Conservation (phyloP, 1,140 invertebrate species). For the Drosophila tropicalis region DNA sequence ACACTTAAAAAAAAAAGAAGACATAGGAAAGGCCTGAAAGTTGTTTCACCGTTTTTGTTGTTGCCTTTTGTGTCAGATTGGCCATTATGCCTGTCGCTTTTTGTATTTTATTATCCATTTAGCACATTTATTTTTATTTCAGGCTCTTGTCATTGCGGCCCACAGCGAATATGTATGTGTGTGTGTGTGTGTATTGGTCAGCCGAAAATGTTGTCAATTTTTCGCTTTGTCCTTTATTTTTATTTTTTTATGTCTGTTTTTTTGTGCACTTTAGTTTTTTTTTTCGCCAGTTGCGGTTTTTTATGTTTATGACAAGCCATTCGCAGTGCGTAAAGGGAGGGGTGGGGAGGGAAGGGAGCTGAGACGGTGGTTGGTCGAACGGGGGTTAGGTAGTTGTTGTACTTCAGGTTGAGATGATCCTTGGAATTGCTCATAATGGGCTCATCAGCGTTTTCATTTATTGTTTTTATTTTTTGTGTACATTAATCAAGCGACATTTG, state of each 20-base stretch:
- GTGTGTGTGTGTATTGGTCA: conserved; percentile 52
- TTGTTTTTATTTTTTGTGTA: conserved; percentile 62
- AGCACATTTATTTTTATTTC: conserved; percentile 81
- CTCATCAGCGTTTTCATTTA: conserved; percentile 71
- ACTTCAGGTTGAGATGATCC: conserved; percentile 38
- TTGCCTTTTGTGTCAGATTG: conserved; percentile 56
- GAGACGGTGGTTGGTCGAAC: conserved; percentile 25
- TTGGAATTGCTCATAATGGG: conserved; percentile 65
- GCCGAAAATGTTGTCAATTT: conserved; percentile 65
- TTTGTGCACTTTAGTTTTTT: conserved; percentile 67
- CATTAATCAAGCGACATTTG: conserved; percentile 74
- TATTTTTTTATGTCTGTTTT: conserved; percentile 47
- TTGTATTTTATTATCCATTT: conserved; percentile 81
- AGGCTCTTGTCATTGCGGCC: conserved; percentile 49
- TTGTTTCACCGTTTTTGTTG: conserved; percentile 27
- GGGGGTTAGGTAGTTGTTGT: conserved; percentile 27
- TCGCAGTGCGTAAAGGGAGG: conserved; percentile 57
- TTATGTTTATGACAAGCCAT: conserved; percentile 36
- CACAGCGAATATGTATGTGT: not conserved
- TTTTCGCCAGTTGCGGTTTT: conserved; percentile 74
- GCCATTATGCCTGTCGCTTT: conserved; percentile 75
- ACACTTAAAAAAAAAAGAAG: conserved; percentile 65
- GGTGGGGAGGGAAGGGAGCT: conserved; percentile 33
- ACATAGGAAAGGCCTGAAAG: not conserved
- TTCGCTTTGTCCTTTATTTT: conserved; percentile 54